Evolutionary conservation across 2,113 vertebrate genomes (phyloP).

Genomic region (Ochotona curzoniae): DNA sequence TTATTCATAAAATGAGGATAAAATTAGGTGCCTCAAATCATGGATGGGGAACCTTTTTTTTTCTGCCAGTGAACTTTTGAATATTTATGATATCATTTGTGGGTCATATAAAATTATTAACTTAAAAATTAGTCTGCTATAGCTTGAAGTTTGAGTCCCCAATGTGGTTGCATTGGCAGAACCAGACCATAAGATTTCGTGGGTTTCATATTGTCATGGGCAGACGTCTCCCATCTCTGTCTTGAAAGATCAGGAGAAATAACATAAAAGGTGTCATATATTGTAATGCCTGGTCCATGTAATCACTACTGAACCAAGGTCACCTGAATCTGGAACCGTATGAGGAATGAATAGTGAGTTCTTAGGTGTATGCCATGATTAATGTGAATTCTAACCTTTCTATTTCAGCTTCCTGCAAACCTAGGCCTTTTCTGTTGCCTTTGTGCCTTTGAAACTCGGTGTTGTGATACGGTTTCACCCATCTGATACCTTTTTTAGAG

Average conservation of each 20-base stretch:
- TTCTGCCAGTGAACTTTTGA: no score
- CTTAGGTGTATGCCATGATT: neutral
- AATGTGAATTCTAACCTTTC: neutral
- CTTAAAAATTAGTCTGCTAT: no score
- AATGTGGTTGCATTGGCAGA: no score
- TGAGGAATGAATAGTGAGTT: neutral
- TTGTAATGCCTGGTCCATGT: neutral
- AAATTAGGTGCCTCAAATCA: conserved; percentile 1
- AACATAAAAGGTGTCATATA: neutral
- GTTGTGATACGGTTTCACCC: neutral
- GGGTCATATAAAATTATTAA: no score
- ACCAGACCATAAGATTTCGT: no score
- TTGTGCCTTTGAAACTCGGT: neutral
- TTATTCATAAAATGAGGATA: conserved; percentile 4
- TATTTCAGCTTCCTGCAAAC: neutral
- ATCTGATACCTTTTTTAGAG: neutral
- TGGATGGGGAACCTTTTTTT: no score
- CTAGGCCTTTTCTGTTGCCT: neutral
- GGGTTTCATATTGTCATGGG: no score
- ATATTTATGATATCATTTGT: no score
- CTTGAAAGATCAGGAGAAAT: neutral
- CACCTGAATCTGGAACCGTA: neutral
- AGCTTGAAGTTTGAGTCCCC: no score
- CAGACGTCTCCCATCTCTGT: no score
- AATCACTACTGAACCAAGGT: neutral